These are phyloP conservation scores for Coleophora deauratella DNA, from an alignment of 2,888 invertebrate genomes.

Conservation along the genomic window DNA sequence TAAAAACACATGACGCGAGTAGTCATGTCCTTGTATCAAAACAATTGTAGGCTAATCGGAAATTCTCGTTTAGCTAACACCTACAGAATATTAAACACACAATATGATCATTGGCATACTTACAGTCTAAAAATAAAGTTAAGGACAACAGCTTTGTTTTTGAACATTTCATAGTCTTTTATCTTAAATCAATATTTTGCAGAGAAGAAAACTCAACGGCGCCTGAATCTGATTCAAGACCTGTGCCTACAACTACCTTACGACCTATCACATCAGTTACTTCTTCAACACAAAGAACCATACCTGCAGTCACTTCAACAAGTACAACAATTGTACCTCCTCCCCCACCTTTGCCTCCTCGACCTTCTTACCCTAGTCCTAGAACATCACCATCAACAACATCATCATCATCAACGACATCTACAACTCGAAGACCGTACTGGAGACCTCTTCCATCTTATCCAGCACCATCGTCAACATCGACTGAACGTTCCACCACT, in stretches of 20 bases:
- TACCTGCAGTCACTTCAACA: constrained; percentile 18
- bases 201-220: constrained; percentile 7
- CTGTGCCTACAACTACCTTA: constrained; percentile 13
- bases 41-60: no score
- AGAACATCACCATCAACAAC: constrained; percentile 13
- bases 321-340: constrained; percentile 5
- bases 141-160: no score
- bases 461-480: constrained; percentile 12
- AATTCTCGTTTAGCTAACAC: no score
- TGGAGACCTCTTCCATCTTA: constrained; percentile 6
- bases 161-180: no score
- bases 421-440: constrained; percentile 21
- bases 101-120: no score
- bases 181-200: neutral
- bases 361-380: constrained; percentile 14
- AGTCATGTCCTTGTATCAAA: no score
- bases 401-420: constrained; percentile 12
- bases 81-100: no score
- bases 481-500: constrained; percentile 6
- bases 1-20: no score
- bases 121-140: neutral
- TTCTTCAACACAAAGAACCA: constrained; percentile 15
- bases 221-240: constrained; percentile 5
- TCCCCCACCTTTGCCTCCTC: constrained; percentile 21
- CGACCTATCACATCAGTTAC: constrained; percentile 17